phyloP scores from a whole-genome alignment of 2,888 invertebrate genomes.

The Byasa hedistus region DNA sequence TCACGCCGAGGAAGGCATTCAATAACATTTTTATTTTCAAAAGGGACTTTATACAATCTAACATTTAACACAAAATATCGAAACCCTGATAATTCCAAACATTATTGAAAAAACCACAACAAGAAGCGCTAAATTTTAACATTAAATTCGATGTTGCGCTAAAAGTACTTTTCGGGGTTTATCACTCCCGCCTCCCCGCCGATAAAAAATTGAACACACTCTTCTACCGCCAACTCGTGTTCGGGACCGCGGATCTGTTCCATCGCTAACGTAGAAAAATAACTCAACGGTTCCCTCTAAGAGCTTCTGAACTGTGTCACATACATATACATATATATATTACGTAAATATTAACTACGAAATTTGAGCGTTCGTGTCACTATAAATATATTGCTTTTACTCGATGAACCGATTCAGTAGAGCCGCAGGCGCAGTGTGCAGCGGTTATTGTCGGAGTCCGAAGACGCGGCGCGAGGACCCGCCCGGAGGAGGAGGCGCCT shows the following conservation, averaged over 20 bases:
- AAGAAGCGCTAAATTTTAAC: conserved; percentile 72
- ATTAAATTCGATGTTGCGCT: conserved; percentile 76
- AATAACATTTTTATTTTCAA: conserved; percentile 38
- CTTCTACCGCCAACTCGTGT: conserved; percentile 6
- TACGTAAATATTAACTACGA: conserved; percentile 50
- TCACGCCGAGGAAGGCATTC: conserved; percentile 47
- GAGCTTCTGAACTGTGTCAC: conserved; percentile 14
- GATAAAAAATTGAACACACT: conserved; percentile 46
- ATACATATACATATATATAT: conserved; percentile 29
- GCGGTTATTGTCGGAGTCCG: conserved; percentile 61
- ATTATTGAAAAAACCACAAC: conserved; percentile 65
- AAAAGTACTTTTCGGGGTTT: conserved; percentile 58
- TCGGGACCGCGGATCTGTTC: conserved; percentile 6
- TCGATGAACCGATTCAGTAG: conserved; percentile 53
- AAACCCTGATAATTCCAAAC: conserved; percentile 79
- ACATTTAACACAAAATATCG: conserved; percentile 65
- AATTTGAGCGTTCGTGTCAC: conserved; percentile 69
- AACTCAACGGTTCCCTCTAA: conserved; percentile 4
- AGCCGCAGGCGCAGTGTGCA: conserved; percentile 37
- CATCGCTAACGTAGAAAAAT: conserved; percentile 13
- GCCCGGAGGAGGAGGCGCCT: conserved; percentile 7
- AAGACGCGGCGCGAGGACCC: conserved; percentile 40
- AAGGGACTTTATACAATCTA: conserved; percentile 54
- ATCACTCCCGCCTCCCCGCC: conserved; percentile 43
- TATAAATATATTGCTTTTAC: conserved; percentile 67